phyloP scores from a whole-genome alignment of 2,888 invertebrate genomes.

The Eristalinus sepulchralis region DNA sequence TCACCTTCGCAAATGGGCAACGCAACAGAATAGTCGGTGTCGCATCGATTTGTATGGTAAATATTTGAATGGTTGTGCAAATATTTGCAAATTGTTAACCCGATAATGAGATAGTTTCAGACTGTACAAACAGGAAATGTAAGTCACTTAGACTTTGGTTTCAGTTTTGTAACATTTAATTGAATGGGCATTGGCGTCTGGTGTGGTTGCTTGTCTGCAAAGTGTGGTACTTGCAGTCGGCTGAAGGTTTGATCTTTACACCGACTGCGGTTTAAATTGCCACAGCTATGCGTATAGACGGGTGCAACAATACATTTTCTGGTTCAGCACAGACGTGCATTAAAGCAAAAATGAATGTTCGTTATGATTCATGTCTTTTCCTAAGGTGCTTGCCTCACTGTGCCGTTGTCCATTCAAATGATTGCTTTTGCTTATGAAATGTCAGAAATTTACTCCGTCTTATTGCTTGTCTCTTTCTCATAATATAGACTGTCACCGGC shows the following conservation, averaged over 20 bases:
- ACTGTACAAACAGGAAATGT: slow-evolving; percentile 1
- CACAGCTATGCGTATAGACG: not conserved
- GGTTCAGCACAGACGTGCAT: not conserved
- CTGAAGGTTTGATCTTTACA: not conserved
- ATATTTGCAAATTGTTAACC: slow-evolving; percentile 31
- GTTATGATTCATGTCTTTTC: not conserved
- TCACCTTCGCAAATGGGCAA: not conserved
- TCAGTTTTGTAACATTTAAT: not conserved
- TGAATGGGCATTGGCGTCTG: not conserved
- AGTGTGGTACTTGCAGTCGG: too few species aligned
- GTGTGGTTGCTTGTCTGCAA: not conserved
- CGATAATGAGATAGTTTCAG: slow-evolving; percentile 3
- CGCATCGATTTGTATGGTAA: slow-evolving; percentile 10
- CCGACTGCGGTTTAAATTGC: not conserved
- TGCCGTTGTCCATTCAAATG: not conserved
- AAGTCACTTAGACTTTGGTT: not conserved
- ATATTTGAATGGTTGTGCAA: not conserved
- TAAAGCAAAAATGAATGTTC: not conserved
- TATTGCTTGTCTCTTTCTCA: not conserved
- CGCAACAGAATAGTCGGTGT: not conserved
- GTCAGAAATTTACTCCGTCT: not conserved
- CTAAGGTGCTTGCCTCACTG: not conserved
- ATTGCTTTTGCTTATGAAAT: not conserved
- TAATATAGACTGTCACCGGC: not conserved
- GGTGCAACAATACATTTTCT: not conserved